These are phyloP conservation scores for Ommatoiulus sabulosus DNA, from an alignment of 2,888 invertebrate species.

Conservation along the genomic window DNA sequence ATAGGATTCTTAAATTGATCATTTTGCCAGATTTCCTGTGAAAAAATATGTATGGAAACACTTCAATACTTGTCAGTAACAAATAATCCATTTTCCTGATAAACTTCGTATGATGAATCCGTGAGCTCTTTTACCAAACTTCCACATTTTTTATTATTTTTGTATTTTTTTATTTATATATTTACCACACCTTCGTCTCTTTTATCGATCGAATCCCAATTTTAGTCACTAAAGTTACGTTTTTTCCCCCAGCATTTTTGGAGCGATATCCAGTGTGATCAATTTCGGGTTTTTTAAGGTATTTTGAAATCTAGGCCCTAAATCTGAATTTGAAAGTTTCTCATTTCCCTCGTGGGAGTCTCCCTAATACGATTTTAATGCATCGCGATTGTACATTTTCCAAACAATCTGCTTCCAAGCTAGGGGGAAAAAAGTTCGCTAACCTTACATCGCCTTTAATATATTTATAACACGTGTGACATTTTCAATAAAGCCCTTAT, in stretches of 20 bases:
- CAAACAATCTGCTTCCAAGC: conserved; percentile 21
- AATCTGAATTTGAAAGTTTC: background rate
- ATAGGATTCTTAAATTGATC: no score
- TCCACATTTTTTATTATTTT: no score
- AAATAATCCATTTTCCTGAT: no score
- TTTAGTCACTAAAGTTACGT: background rate
- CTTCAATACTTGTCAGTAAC: no score
- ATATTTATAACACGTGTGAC: conserved; percentile 20
- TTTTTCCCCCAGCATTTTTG: background rate
- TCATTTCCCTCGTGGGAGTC: background rate
- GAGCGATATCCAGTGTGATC: background rate
- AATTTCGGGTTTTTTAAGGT: background rate
- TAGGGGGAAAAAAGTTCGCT: background rate
- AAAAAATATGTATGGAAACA: no score
- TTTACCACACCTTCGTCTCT: no score
- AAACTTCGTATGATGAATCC: no score
- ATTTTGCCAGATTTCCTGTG: no score
- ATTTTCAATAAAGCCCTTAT: conserved; percentile 25
- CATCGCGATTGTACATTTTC: background rate
- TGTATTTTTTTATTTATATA: no score
- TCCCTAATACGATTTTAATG: conserved; percentile 22
- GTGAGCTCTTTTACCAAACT: no score
- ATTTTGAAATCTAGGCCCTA: background rate
- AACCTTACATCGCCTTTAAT: conserved; percentile 4
- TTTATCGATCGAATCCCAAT: no score